Percentiles rank a stretch among this genome's conserved stretches.
Evolutionary conservation across 2,797 vertebrate species (phyloP).

Genomic region (Megaceryle alcyon): DNA sequence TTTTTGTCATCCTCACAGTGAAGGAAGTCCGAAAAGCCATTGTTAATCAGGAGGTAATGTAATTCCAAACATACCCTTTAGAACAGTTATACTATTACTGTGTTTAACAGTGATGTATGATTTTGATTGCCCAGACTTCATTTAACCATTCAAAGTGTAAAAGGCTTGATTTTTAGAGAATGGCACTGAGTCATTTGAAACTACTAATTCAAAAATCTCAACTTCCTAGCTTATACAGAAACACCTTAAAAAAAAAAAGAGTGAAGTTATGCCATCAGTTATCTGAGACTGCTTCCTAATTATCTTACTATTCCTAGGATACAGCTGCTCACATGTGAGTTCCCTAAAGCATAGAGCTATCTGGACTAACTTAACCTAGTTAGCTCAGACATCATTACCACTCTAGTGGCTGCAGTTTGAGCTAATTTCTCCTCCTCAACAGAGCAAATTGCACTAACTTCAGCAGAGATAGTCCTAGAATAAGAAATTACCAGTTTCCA

Average conservation of each 20-base stretch:
- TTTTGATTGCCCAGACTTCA: neutral
- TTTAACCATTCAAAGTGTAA: neutral
- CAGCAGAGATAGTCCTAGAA: neutral
- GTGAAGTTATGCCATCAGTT: neutral
- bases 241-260: neutral
- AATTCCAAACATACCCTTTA: neutral
- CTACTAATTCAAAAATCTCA: neutral
- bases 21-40: slow-evolving; percentile 5
- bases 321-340: neutral
- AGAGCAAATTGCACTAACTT: slow-evolving; percentile 29
- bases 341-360: slow-evolving; percentile 44
- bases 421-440: slow-evolving; percentile 31
- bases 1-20: neutral
- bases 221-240: neutral
- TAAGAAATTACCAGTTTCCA: neutral
- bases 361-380: slow-evolving; percentile 32
- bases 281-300: slow-evolving; percentile 23
- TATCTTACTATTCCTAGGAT: neutral
- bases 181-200: neutral
- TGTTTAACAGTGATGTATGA: neutral
- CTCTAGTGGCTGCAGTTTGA: neutral
- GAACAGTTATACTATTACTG: neutral
- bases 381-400: slow-evolving; percentile 50
- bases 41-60: neutral
- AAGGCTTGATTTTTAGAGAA: neutral